Evolutionary conservation across 2,113 vertebrate species (phyloP).

Genomic region (Aptenodytes forsteri): DNA sequence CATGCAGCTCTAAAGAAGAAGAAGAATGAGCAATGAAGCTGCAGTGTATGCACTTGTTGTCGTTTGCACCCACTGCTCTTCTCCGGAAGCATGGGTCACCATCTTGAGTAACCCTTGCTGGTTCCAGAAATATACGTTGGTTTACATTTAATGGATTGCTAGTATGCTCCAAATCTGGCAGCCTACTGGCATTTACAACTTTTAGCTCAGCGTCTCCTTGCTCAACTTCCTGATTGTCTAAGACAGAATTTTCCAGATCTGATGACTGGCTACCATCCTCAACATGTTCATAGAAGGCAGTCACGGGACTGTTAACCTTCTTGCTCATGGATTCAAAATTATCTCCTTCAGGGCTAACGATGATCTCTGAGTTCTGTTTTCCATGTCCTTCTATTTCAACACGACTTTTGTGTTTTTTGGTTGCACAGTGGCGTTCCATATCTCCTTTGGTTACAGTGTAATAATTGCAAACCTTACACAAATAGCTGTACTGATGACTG

Average conservation of each 20-base stretch:
- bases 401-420: conserved; percentile 91
- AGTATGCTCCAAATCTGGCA: conserved; percentile 12
- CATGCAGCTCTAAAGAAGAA: conserved; percentile 86
- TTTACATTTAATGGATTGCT: background rate
- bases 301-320: background rate
- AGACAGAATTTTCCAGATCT: background rate
- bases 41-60: conserved; percentile 83
- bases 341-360: conserved; percentile 65
- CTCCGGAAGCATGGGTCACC: conserved; percentile 48
- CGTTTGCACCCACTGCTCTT: conserved; percentile 39
- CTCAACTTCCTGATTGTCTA: conserved; percentile 31
- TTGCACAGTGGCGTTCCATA: conserved; percentile 97
- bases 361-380: conserved; percentile 64
- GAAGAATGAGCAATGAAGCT: conserved; percentile 86
- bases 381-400: conserved; percentile 78
- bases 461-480: conserved; percentile 93
- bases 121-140: background rate
- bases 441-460: conserved; percentile 98
- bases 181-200: background rate
- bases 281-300: background rate
- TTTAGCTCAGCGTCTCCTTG: conserved; percentile 30
- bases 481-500: conserved; percentile 93
- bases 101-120: conserved; percentile 22
- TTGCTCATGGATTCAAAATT: conserved; percentile 54
- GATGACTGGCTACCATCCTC: background rate